Evolutionary conservation across 2,888 invertebrate species (phyloP).

Genomic region (Eugnorisma glareosa): DNA sequence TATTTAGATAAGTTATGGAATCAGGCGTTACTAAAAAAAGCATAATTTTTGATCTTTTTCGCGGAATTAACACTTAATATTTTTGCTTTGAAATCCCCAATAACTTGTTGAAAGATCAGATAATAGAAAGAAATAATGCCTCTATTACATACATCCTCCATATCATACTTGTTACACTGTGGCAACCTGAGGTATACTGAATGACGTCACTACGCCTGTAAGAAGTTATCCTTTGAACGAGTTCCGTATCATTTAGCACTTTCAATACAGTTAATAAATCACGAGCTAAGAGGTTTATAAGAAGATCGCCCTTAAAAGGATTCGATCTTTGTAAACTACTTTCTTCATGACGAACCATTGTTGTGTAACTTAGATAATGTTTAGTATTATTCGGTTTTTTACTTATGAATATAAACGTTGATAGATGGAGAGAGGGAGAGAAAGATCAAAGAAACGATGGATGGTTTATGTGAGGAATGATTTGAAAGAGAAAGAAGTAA

Average conservation of each 20-base stretch:
- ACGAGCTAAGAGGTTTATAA: slow-evolving; percentile 14
- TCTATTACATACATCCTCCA: neutral
- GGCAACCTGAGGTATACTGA: neutral
- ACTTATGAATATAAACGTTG: too few species aligned
- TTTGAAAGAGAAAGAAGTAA: too few species aligned
- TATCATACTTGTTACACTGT: slow-evolving; percentile 15
- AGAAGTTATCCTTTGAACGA: slow-evolving; percentile 30
- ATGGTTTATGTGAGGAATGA: too few species aligned
- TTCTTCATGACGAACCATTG: slow-evolving; percentile 22
- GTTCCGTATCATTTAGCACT: slow-evolving; percentile 22
- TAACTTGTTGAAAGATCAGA: neutral
- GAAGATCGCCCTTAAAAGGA: slow-evolving; percentile 11
- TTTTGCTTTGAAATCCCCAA: neutral
- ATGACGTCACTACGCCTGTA: neutral
- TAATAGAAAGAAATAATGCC: neutral
- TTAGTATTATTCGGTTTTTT: too few species aligned
- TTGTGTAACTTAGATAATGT: neutral
- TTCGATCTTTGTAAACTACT: slow-evolving; percentile 25
- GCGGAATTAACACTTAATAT: too few species aligned
- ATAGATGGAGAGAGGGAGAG: too few species aligned
- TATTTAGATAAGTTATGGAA: too few species aligned
- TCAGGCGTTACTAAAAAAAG: too few species aligned
- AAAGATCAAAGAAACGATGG: too few species aligned
- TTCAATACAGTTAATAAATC: slow-evolving; percentile 33
- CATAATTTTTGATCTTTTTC: too few species aligned